Base-by-base conservation (phyloP, 2,113 vertebrate species). In the Gasterosteus nipponicus region DNA sequence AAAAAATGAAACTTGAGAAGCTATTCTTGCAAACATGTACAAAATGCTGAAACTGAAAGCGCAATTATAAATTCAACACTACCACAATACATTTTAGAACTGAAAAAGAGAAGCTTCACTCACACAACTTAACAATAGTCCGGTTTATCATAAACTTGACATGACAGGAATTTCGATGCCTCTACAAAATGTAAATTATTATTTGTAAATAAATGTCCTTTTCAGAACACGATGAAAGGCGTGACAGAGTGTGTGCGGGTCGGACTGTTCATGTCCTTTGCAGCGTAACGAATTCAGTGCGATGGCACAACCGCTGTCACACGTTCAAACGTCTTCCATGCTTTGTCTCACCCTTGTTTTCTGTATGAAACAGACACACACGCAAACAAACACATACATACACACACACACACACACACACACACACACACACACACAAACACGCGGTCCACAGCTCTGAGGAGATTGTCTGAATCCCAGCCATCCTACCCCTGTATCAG, bases 231-330 rank as follows among this genome's bases (percentile, higher is more conserved):
- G 26, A 41, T 69, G 18, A 39, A 53, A 47, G 22, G 67, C 38
- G 62, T 73, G 67, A 56, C 3, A 10, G 10, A 7, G 12, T 64
- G 16, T 62, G 58, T 33, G 12, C 16, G 51, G 57, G 77, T 78
- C 66, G 68, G 63, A 75, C 49, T 31, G 49, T 75, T 39, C 10
- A 26, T 73, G 49, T 66, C 29, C 47, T 70, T 67, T 63, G 35
- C 80, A 41, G 29, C 42, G 53, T 75, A 1, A 22, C 54, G 56
- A 41, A 49, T 66, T 75, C 73, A 61, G 22, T 14, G 69, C 38
- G 65, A 69, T 57, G 33, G 53, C 72, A 62, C 41, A 8, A 41
- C 64, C 5, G 44, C 44, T 26, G 12, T 62, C 51, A 59, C 35
- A 18, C 64, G 46, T 70, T 47, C 51, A 59, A 11, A 26, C 16